phyloP scores from a whole-genome alignment of 2,797 vertebrate species.

The Brotula barbata region DNA sequence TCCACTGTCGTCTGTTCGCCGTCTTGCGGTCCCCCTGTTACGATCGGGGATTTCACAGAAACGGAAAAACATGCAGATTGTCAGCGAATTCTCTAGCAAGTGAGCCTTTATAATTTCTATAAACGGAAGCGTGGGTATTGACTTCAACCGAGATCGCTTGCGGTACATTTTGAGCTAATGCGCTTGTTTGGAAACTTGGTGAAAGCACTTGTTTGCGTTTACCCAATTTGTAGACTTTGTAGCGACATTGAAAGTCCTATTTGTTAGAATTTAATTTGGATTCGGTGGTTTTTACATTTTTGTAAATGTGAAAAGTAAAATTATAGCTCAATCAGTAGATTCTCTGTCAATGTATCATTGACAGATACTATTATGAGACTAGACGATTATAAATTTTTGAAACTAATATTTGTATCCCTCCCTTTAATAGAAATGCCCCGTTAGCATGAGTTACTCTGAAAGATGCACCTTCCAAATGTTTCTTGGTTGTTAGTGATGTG shows the following conservation, averaged over 20 bases:
- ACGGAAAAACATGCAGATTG: conserved; percentile 23
- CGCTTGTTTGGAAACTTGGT: neutral
- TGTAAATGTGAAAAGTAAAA: no score
- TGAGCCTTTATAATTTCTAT: neutral
- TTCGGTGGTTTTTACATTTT: no score
- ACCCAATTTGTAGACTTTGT: neutral
- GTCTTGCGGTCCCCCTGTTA: conserved; percentile 6
- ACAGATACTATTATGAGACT: no score
- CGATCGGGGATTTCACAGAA: conserved; percentile 22
- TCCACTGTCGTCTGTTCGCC: neutral
- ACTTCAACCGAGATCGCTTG: conserved; percentile 23
- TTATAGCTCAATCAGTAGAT: no score
- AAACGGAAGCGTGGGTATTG: conserved; percentile 55
- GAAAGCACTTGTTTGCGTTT: no score
- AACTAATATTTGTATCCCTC: no score
- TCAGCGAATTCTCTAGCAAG: conserved; percentile 32
- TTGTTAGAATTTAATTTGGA: no score
- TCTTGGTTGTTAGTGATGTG: neutral
- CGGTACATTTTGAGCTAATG: conserved; percentile 41
- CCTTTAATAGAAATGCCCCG: neutral
- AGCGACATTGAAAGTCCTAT: no score
- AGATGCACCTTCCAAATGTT: neutral
- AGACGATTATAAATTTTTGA: no score
- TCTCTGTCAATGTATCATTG: no score
- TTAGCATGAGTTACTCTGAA: neutral